These are phyloP conservation scores for Triops cancriformis DNA, from an alignment of 1,140 invertebrate species.

Conservation along the genomic window DNA sequence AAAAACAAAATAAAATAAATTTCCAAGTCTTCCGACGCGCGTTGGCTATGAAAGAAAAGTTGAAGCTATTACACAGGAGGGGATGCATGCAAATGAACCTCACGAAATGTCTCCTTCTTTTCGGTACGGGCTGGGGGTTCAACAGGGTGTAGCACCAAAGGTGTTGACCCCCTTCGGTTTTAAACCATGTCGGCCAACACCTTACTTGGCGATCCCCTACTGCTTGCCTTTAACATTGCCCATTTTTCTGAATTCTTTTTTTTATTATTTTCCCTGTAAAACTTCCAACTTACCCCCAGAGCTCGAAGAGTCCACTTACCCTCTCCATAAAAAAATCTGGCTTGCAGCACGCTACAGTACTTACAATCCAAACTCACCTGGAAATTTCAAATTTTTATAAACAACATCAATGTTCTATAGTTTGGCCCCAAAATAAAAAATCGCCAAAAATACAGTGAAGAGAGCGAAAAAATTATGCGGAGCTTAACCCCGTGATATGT, in stretches of 20 bases:
- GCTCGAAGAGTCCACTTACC: not conserved
- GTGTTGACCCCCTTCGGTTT: conserved; percentile 12
- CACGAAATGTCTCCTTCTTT: conserved; percentile 5
- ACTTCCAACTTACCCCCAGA: not conserved
- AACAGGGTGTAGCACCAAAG: conserved; percentile 8
- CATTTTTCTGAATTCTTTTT: not conserved
- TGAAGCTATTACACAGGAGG: conserved; percentile 13
- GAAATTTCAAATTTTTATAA: too few species aligned
- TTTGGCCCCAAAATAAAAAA: not conserved
- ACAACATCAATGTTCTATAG: too few species aligned
- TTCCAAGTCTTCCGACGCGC: not conserved
- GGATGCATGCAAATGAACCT: conserved; percentile 5
- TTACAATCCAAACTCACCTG: too few species aligned
- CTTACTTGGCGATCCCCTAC: conserved; percentile 4
- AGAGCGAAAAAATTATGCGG: not conserved
- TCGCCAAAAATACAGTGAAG: not conserved
- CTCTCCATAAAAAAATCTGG: too few species aligned
- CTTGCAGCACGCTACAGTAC: too few species aligned
- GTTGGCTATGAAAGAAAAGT: not conserved
- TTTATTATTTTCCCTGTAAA: not conserved
- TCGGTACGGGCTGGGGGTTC: conserved; percentile 2
- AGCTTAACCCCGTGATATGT: not conserved
- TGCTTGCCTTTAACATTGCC: not conserved
- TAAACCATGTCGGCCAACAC: conserved; percentile 4
- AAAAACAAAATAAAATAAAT: not conserved